Base-by-base conservation (phyloP, 2,888 invertebrate species). In the Lasiommata megera region DNA sequence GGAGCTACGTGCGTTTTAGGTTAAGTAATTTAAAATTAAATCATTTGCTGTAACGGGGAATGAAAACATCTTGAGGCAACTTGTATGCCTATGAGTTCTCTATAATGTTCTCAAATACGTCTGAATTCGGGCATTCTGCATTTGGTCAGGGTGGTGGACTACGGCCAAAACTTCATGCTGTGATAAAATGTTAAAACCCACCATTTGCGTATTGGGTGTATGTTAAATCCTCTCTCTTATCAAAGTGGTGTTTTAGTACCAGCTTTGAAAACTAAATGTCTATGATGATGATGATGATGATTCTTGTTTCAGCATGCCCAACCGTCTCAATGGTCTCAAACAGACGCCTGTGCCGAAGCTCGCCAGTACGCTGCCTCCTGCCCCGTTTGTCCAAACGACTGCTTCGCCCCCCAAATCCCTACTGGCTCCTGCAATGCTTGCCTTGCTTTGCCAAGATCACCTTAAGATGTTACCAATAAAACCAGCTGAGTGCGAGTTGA, bases 371-470 rank as follows among this genome's bases (percentile, higher is more conserved):
- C 80, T 0, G 69, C 65, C 0, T 58, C 69, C 1, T 88, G 88
- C 36, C 82, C 87, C 0, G 63, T 80, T 3, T 88, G 88, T 47
- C 88, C 88, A 0, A n/a, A 8, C 0, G 73, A 74, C 6, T 88
- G 88, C 64, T 84, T 78, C 66, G 67, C 71, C 0, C n/a, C 70
- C 0, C 67, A 67, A 3, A 67, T 86, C 0, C 87, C 88, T 0
- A 43, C 29, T 7, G 84, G 84, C 0, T 75, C 85, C 7, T 88
- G 88, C 59, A 84, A 83, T 58, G 82, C 86, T 1, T 88, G 88
- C 54, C 57, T 65, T 0, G 18, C 61, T 0, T 58, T 70, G 46
- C 77, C 77, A 0, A 67, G 64, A 8, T 62, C 72, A 2, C 68
- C 71, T 6, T 77, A 61, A 67, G 1, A 23, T 36, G 16, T 31